These are phyloP conservation scores for Urosaurus nigricauda DNA, from an alignment of 2,797 vertebrate species.

Conservation along the genomic window DNA sequence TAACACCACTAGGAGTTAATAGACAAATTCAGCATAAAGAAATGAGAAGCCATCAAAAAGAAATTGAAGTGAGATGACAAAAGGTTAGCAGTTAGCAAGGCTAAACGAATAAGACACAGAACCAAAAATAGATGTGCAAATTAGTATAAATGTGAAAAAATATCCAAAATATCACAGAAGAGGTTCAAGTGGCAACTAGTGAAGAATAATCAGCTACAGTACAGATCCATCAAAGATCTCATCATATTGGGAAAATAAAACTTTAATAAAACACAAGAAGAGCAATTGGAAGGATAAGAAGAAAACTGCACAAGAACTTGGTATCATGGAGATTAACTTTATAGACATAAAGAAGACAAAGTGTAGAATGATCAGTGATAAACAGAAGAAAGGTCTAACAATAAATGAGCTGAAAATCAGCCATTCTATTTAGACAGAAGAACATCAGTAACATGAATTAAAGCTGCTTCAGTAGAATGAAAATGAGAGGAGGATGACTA, in stretches of 20 bases:
- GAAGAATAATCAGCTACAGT: too few species aligned
- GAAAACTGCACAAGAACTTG: not conserved
- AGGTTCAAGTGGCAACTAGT: not conserved
- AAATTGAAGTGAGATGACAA: not conserved
- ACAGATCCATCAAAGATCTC: too few species aligned
- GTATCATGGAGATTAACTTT: not conserved
- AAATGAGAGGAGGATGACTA: not conserved
- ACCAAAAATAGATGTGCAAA: not conserved
- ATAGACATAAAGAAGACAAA: not conserved
- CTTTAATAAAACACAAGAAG: not conserved
- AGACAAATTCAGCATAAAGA: not conserved
- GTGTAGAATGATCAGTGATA: not conserved
- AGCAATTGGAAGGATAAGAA: not conserved
- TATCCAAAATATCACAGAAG: not conserved
- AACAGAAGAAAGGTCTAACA: not conserved
- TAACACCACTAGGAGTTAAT: not conserved
- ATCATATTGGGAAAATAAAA: not conserved
- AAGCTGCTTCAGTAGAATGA: not conserved
- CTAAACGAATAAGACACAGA: not conserved
- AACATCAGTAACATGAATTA: not conserved
- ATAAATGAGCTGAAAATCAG: not conserved
- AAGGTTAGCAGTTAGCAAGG: not conserved
- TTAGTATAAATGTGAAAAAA: not conserved
- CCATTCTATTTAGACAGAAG: not conserved
- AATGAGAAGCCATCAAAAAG: not conserved